These are phyloP conservation scores for Oenanthe melanoleuca DNA, from an alignment of 2,113 vertebrate species.

Conservation along the genomic window DNA sequence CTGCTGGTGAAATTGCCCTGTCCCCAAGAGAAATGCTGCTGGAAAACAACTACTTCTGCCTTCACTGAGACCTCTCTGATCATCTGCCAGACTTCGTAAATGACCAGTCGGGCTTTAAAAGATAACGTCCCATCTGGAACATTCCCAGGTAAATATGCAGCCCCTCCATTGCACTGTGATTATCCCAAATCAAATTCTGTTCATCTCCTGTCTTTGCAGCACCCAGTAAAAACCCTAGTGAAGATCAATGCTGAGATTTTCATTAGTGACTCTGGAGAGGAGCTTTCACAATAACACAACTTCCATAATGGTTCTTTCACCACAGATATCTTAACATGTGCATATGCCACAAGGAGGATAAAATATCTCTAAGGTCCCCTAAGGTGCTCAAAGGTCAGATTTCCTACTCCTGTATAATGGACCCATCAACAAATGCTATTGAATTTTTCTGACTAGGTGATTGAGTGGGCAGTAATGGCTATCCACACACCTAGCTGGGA, in stretches of 20 bases:
- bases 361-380: background rate
- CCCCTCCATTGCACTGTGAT: background rate
- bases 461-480: rapidly evolving
- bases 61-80: background rate
- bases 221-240: background rate
- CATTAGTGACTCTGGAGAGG: background rate
- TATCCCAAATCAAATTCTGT: background rate
- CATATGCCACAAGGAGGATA: background rate
- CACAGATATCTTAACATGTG: background rate
- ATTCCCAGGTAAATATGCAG: background rate
- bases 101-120: background rate
- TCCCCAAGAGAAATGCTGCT: background rate
- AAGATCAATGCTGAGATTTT: background rate
- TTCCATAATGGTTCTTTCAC: background rate
- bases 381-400: background rate
- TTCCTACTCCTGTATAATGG: background rate
- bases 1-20: background rate
- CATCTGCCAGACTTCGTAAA: background rate
- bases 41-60: background rate
- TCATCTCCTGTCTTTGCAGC: background rate
- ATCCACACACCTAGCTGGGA: background rate
- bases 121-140: background rate
- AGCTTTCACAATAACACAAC: background rate
- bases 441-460: background rate
- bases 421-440: background rate